Percentiles rank a stretch among this genome's conserved stretches.
Evolutionary conservation across 2,888 invertebrate genomes (phyloP).

Genomic region (Cosmopolites sordidus): DNA sequence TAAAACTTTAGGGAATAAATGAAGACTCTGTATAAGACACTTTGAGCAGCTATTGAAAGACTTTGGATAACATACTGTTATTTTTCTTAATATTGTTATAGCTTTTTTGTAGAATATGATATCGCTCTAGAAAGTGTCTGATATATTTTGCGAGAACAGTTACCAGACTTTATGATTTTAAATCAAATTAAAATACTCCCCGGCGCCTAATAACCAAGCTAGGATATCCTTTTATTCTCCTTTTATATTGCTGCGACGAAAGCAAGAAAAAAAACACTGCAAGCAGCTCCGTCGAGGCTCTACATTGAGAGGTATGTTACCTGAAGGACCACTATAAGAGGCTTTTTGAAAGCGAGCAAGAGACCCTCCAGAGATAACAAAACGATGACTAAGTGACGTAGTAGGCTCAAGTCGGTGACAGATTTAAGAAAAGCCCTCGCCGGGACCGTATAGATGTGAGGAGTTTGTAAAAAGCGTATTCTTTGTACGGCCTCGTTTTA

Average conservation of each 20-base stretch:
- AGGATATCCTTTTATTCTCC: constrained; percentile 25
- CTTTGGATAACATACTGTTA: too few species aligned
- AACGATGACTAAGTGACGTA: constrained; percentile 13
- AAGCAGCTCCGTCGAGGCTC: constrained; percentile 2
- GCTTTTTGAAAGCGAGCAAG: constrained; percentile 8
- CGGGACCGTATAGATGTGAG: not conserved
- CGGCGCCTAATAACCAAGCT: constrained; percentile 13
- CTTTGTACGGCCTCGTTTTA: not conserved
- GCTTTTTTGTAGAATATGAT: too few species aligned
- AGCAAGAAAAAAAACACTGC: constrained; percentile 35
- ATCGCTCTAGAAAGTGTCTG: too few species aligned
- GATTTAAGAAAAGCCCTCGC: constrained; percentile 10
- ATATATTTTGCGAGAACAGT: too few species aligned
- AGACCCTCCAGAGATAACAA: constrained; percentile 15
- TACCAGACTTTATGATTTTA: too few species aligned
- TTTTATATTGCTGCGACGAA: constrained; percentile 26
- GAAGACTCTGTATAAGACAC: too few species aligned
- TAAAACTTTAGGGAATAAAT: too few species aligned
- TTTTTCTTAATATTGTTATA: too few species aligned
- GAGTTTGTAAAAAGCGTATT: not conserved
- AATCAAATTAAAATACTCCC: too few species aligned
- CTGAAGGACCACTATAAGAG: constrained; percentile 18
- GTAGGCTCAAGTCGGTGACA: constrained; percentile 8
- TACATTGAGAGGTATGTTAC: constrained; percentile 16
- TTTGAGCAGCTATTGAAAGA: too few species aligned